phyloP scores from a whole-genome alignment of 2,797 vertebrate genomes.

The Scomberomorus guttatus region DNA sequence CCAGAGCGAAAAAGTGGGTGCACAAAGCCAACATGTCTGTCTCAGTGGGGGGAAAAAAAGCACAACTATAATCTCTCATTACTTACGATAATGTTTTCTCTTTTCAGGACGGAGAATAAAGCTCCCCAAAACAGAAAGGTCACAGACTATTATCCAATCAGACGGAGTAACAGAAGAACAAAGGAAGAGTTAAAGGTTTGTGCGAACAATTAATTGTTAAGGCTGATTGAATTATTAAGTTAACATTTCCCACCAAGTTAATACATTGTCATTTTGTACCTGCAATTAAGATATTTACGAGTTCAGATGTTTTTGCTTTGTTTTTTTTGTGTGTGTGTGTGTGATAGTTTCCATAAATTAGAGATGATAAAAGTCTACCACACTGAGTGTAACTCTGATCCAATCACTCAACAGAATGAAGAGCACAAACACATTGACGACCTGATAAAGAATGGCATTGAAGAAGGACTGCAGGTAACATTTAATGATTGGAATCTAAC shows the following conservation, averaged over 20 bases:
- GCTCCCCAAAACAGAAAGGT: slow-evolving; percentile 91
- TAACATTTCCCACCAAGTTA: neutral
- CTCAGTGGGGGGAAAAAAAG: neutral
- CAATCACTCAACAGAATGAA: slow-evolving; percentile 84
- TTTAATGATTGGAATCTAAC: neutral
- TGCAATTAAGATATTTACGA: neutral
- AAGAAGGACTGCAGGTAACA: slow-evolving; percentile 94
- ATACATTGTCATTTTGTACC: neutral
- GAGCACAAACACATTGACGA: slow-evolving; percentile 91
- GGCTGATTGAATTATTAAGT: too few relatives aligned
- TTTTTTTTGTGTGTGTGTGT: neutral
- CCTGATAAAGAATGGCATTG: slow-evolving; percentile 89
- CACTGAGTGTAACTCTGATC: slow-evolving; percentile 8
- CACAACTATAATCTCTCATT: slow-evolving; percentile 8
- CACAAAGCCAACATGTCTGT: slow-evolving; percentile 71
- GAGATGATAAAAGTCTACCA: neutral
- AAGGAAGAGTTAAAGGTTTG: slow-evolving; percentile 92
- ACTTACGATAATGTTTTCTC: slow-evolving; percentile 10
- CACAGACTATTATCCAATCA: slow-evolving; percentile 94
- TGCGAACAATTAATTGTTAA: slow-evolving; percentile 5
- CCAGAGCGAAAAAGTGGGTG: slow-evolving; percentile 83
- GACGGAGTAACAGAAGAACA: slow-evolving; percentile 94
- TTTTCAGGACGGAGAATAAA: slow-evolving; percentile 87
- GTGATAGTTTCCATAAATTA: neutral
- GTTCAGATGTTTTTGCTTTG: neutral